Evolutionary conservation across 1,140 invertebrate species (phyloP).

Genomic region (Drosophila cardini): DNA sequence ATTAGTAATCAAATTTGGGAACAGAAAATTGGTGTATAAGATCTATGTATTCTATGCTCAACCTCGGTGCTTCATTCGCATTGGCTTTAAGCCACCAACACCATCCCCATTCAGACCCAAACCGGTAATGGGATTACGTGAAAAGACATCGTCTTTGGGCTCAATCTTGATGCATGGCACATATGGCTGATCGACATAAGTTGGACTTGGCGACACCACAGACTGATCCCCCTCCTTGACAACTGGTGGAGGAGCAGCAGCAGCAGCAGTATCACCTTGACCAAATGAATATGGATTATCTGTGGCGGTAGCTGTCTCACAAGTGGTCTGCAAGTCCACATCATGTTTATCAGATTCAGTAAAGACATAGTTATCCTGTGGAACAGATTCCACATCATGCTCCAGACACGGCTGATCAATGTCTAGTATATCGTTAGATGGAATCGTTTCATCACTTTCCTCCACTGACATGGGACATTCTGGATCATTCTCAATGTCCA

Average conservation of each 20-base stretch:
- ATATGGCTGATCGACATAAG: constrained; percentile 5
- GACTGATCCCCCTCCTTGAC: constrained; percentile 28
- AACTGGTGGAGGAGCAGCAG: background rate
- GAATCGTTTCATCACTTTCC: background rate
- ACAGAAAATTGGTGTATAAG: too few species aligned
- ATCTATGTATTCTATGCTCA: background rate
- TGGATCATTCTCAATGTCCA: background rate
- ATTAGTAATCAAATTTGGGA: background rate
- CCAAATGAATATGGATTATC: constrained; percentile 49
- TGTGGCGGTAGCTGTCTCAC: constrained; percentile 33
- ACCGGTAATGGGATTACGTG: constrained; percentile 76
- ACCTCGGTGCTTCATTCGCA: constrained; percentile 66
- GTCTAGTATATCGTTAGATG: background rate
- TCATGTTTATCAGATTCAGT: constrained; percentile 41
- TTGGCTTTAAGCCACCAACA: constrained; percentile 74
- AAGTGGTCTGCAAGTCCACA: constrained; percentile 41
- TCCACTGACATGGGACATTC: constrained; percentile 2
- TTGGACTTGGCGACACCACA: constrained; percentile 15
- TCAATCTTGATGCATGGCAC: constrained; percentile 41
- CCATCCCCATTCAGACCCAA: constrained; percentile 75
- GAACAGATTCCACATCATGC: constrained; percentile 26
- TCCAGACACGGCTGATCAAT: constrained; percentile 43
- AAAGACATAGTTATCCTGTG: constrained; percentile 21
- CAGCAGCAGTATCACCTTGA: constrained; percentile 19
- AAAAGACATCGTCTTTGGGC: constrained; percentile 12